These are phyloP conservation scores for Apotomis turbidana DNA, from an alignment of 2,888 invertebrate genomes.

Conservation along the genomic window DNA sequence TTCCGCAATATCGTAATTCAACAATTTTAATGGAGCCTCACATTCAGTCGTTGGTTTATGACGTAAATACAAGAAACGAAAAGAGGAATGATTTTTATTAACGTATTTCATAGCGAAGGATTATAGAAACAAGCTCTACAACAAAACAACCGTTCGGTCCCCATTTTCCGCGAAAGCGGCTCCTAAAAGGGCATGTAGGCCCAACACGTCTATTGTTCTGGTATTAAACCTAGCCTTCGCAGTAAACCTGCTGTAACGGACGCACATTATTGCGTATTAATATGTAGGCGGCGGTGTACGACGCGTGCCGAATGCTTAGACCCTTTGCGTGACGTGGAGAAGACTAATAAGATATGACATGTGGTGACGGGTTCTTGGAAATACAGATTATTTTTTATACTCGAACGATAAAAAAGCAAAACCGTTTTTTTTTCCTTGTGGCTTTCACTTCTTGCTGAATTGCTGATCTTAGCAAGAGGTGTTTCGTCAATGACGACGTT, in stretches of 20 bases:
- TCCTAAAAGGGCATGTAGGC: constrained; percentile 41
- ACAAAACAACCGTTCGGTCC: constrained; percentile 24
- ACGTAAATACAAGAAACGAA: too few relatives aligned
- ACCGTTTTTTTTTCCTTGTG: too few relatives aligned
- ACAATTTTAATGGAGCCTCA: too few relatives aligned
- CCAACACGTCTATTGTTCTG: constrained; percentile 16
- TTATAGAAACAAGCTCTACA: not conserved
- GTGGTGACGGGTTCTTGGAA: not conserved
- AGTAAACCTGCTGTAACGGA: not conserved
- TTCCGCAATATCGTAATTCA: too few relatives aligned
- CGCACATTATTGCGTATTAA: constrained; percentile 20
- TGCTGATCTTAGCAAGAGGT: too few relatives aligned
- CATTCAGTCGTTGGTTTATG: too few relatives aligned
- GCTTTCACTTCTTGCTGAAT: too few relatives aligned
- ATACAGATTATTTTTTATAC: too few relatives aligned
- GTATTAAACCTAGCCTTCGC: not conserved
- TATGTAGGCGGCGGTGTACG: constrained; percentile 22
- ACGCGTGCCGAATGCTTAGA: constrained; percentile 17
- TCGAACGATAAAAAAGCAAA: too few relatives aligned
- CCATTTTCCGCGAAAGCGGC: constrained; percentile 29
- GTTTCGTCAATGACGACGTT: too few relatives aligned
- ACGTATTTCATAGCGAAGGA: not conserved
- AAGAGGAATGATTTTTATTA: too few relatives aligned
- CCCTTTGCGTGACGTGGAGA: not conserved
- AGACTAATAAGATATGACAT: constrained; percentile 17